Base-by-base conservation (phyloP, 1,140 invertebrate species). In the Trachymyrmex septentrionalis region DNA sequence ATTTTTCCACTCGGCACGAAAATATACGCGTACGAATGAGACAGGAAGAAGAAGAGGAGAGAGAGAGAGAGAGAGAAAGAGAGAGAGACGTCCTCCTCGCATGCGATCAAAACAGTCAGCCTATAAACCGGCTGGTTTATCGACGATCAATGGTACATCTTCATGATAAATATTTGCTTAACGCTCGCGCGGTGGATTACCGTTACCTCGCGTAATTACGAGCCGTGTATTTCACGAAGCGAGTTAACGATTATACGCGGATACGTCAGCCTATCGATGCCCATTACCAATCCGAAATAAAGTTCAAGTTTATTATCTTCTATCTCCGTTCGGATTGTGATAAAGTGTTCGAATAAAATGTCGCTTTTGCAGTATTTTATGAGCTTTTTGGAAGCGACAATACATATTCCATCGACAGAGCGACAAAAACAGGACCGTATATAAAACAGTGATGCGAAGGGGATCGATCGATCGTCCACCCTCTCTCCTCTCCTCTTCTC, bases 161-260 rank as follows among this genome's bases (percentile, higher is more conserved):
- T 73, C 57, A 73, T 73, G 80, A 84, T 84, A 84, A 84, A 84
- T 84, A 84, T 84, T 75, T 84, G 69, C 55, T 24, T 75, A 73
- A 63, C n/a, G 38, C 27, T 61, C 69, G 38, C 59, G 24, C n/a
- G 24, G 57, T 24, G 38, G 38, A 84, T 84, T 84, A 73, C 50
- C 66, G 53, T 81, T 81, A 44, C 38, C 30, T 24, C 55, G 27
- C 38, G 24, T 50, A 84, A 84, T 84, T 75, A 75, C 19, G 55
- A 72, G 38, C 30, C 55, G 64, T 44, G n/a, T 24, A 19, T 61
- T 61, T 72, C 2, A 48, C 53, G 12, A n/a, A n/a, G 38, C 24
- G 30, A 12, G 16, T 19, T 19, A n/a, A 50, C 48, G 34, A 6
- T 6, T 16, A 14, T 12, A 30, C 48, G 21, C 34, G 34, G 19